These are phyloP conservation scores for Heliconius ethilla DNA, from an alignment of 2,888 invertebrate species.

Conservation along the genomic window DNA sequence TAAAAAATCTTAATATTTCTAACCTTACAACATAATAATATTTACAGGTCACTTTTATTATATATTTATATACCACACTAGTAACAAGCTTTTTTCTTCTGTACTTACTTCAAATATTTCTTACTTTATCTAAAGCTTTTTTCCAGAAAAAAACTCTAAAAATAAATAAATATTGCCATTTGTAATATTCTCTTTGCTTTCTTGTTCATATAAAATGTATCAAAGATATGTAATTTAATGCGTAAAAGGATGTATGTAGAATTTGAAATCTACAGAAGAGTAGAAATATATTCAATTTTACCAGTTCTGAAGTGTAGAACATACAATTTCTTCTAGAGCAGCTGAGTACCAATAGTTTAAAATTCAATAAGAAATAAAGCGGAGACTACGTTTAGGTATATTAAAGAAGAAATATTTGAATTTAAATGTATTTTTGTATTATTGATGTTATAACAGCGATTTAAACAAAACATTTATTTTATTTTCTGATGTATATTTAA, in stretches of 20 bases:
- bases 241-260: no score
- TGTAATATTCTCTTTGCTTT: no score
- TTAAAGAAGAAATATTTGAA: conserved; percentile 41
- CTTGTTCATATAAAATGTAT: no score
- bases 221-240: no score
- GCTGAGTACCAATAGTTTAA: conserved; percentile 40
- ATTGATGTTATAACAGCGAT: conserved; percentile 32
- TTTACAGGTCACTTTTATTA: no score
- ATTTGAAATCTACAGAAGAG: no score
- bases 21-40: not conserved
- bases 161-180: no score
- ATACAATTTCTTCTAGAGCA: not conserved
- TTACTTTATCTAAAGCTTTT: no score
- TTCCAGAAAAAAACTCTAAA: no score
- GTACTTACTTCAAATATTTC: no score
- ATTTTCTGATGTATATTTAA: not conserved
- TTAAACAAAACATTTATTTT: not conserved
- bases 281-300: not conserved
- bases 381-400: conserved; percentile 32
- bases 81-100: no score
- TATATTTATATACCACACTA: no score
- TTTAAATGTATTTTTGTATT: conserved; percentile 36
- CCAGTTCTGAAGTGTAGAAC: not conserved
- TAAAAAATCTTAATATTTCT: not conserved
- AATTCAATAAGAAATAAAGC: conserved; percentile 46